phyloP scores from a whole-genome alignment of 2,888 invertebrate genomes.

The Ommatoiulus sabulosus region DNA sequence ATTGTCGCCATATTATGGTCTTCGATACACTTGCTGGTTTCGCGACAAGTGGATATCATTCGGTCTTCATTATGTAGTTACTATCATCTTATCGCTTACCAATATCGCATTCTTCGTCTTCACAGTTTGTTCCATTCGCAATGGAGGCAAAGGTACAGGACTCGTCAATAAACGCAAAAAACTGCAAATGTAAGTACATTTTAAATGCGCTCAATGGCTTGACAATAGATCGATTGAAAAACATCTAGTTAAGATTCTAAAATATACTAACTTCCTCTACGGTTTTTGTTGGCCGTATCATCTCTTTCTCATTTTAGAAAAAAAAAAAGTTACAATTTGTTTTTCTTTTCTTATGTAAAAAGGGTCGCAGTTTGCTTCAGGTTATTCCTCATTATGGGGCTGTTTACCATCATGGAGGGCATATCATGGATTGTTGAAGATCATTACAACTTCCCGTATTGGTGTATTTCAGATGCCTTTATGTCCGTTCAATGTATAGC shows the following conservation, averaged over 20 bases:
- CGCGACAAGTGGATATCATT: background rate
- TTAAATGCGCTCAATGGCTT: background rate
- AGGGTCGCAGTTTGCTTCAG: conserved; percentile 15
- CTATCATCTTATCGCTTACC: conserved; percentile 26
- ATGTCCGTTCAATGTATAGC: background rate
- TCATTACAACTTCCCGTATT: conserved; percentile 65
- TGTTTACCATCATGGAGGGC: background rate
- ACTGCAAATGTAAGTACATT: conserved; percentile 58
- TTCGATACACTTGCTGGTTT: conserved; percentile 57
- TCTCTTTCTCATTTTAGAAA: background rate
- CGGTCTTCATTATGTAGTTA: conserved; percentile 54
- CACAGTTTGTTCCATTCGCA: conserved; percentile 54
- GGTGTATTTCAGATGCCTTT: conserved; percentile 28
- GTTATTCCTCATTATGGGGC: conserved; percentile 50
- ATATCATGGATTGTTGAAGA: background rate
- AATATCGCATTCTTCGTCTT: conserved; percentile 58
- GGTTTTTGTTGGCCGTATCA: too few species aligned
- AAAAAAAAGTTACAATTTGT: background rate
- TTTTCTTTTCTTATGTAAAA: conserved; percentile 4
- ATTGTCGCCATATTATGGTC: background rate
- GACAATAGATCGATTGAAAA: too few species aligned
- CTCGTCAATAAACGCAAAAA: conserved; percentile 58
- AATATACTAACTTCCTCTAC: too few species aligned
- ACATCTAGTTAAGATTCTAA: too few species aligned
- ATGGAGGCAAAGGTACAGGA: conserved; percentile 52